Evolutionary conservation across 2,113 vertebrate genomes (phyloP).

Genomic region (Silurus asotus): DNA sequence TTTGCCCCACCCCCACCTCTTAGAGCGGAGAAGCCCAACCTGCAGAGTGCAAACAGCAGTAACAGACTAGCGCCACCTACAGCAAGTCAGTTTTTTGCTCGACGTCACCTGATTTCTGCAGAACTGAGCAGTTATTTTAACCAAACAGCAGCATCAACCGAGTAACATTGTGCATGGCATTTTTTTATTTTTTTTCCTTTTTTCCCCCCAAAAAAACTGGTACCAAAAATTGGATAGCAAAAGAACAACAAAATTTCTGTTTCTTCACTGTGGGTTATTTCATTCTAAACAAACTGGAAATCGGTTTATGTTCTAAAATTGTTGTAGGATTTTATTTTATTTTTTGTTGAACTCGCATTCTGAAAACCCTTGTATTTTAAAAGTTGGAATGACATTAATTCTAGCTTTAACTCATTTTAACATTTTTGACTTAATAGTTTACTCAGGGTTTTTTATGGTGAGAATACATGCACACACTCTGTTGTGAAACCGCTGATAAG

Average conservation of each 20-base stretch:
- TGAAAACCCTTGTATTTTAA: constrained; percentile 13
- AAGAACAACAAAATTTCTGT: not conserved
- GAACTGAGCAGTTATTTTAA: constrained; percentile 10
- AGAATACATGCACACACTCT: constrained; percentile 61
- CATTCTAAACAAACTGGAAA: constrained; percentile 18
- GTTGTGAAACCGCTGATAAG: constrained; percentile 64
- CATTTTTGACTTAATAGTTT: constrained; percentile 59
- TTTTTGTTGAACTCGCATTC: constrained; percentile 1
- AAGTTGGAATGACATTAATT: constrained; percentile 28
- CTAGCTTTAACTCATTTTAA: constrained; percentile 36
- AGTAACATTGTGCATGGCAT: constrained; percentile 27
- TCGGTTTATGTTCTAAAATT: constrained; percentile 7
- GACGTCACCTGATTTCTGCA: constrained; percentile 13
- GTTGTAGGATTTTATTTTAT: not conserved
- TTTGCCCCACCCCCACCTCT: not conserved
- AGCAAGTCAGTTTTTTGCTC: constrained; percentile 65
- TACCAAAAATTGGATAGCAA: not conserved
- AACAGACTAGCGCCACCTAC: constrained; percentile 65
- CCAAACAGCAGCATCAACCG: constrained; percentile 17
- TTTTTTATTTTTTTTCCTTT: not conserved
- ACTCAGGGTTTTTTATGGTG: constrained; percentile 82
- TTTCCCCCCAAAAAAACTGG: not conserved
- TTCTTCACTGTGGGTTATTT: constrained; percentile 13
- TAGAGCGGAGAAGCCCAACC: constrained; percentile 84
- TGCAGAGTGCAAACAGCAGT: constrained; percentile 98